Conservation (phyloP, 2,797 vertebrate species). For the Decapterus maruadsi region DNA sequence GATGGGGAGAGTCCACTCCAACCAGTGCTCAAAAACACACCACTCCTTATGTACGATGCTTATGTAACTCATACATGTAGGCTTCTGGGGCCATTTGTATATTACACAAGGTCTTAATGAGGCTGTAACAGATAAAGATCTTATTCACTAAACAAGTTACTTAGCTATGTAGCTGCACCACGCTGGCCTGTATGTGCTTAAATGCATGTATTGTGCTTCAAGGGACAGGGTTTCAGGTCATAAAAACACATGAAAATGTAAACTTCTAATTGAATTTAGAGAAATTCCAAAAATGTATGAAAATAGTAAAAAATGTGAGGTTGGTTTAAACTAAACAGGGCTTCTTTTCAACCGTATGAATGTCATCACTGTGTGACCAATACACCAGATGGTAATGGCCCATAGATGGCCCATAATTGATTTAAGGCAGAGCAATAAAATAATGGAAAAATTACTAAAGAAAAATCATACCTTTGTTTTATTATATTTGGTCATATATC, state of each 20-base stretch:
- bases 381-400: neutral
- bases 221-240: neutral
- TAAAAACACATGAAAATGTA: neutral
- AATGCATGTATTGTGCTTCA: neutral
- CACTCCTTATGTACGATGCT: conserved; percentile 14
- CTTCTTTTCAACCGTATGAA: neutral
- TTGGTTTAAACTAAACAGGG: neutral
- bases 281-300: neutral
- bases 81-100: conserved; percentile 21
- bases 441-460: neutral
- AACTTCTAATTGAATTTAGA: neutral
- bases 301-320: neutral
- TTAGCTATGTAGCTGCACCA: neutral
- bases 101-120: conserved; percentile 21
- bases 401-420: neutral
- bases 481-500: neutral
- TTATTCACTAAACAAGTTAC: neutral
- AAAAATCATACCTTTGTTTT: neutral
- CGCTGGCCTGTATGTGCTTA: neutral
- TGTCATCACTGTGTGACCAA: neutral
- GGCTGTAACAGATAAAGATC: neutral
- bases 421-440: neutral
- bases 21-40: conserved; percentile 24
- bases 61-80: conserved; percentile 32
- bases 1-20: neutral